Conservation (phyloP, 2,113 vertebrate species). For the Oncorhynchus keta region DNA sequence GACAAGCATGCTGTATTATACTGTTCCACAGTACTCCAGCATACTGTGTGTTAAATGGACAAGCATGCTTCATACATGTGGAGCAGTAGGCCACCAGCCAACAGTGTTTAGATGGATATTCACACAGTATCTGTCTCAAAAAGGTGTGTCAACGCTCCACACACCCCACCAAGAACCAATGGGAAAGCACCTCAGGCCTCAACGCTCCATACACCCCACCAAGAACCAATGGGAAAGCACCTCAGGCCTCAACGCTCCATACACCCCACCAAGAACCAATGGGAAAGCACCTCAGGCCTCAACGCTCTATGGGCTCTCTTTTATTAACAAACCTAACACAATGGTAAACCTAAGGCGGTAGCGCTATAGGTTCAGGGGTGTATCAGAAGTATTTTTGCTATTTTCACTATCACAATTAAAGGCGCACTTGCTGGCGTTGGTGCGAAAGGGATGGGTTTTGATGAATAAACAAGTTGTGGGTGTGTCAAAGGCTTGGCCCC, state of each 20-base stretch:
- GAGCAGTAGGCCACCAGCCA: not conserved
- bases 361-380: no score
- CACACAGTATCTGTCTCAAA: not conserved
- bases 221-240: not conserved
- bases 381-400: no score
- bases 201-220: not conserved
- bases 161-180: not conserved
- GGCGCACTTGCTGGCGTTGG: no score
- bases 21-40: not conserved
- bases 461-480: no score
- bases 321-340: no score
- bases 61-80: not conserved
- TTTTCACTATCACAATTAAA: no score
- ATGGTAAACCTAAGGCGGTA: no score
- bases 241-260: not conserved
- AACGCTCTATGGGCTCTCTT: not conserved
- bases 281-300: no score
- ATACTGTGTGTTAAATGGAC: not conserved
- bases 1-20: not conserved
- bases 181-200: not conserved
- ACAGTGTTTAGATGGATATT: not conserved
- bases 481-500: no score
- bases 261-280: no score
- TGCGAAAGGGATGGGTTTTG: no score
- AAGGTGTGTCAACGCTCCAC: constrained; percentile 5